Evolutionary conservation across 2,797 vertebrate species (phyloP).

Genomic region (Syngnathus acus): DNA sequence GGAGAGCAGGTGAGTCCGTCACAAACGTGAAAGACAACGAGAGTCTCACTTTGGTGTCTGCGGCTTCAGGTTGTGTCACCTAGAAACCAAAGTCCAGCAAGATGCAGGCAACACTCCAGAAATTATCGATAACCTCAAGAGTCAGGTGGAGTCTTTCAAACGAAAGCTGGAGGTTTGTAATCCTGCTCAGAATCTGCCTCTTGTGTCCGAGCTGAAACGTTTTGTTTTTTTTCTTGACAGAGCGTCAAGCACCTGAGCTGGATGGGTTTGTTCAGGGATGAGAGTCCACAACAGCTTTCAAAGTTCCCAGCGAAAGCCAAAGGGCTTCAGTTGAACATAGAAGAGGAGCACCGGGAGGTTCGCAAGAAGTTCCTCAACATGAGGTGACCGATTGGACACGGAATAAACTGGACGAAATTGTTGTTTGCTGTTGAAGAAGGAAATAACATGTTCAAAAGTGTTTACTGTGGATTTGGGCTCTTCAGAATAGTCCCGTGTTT

Average conservation of each 20-base stretch:
- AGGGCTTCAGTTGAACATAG: conserved; percentile 6
- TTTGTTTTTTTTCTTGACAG: conserved; percentile 14
- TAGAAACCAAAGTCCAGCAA: conserved; percentile 34
- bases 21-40: not conserved
- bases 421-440: not conserved
- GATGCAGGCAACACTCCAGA: conserved; percentile 27
- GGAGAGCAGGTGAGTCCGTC: conserved; percentile 39
- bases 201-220: not conserved
- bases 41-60: not conserved
- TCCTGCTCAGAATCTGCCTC: not conserved
- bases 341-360: conserved; percentile 35
- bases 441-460: not conserved
- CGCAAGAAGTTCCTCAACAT: conserved; percentile 42
- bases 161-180: conserved; percentile 55
- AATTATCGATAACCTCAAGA: conserved; percentile 45
- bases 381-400: conserved; percentile 24
- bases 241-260: conserved; percentile 50
- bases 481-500: not conserved
- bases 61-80: conserved; percentile 31
- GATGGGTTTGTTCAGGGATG: conserved; percentile 45
- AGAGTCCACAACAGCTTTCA: conserved; percentile 13
- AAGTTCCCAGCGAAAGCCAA: conserved; percentile 10
- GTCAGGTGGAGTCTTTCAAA: conserved; percentile 55
- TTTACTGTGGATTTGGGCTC: too few species aligned
- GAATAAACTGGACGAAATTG: not conserved